Base-by-base conservation (phyloP, 1,140 invertebrate species). In the Adelges cooleyi region DNA sequence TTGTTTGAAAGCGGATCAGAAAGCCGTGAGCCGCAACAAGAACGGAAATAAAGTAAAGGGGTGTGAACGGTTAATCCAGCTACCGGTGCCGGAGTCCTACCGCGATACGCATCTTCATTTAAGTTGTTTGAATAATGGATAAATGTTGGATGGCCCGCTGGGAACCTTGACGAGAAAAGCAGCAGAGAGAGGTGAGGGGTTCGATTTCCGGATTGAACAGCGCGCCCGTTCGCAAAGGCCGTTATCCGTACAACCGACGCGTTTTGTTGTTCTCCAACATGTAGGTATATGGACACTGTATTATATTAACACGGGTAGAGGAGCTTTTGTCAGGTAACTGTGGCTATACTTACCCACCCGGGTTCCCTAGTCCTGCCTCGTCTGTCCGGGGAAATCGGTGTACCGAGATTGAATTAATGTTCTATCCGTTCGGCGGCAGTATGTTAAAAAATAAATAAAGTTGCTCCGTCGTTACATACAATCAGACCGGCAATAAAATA, bases 1-100 rank as follows among this genome's bases (percentile, higher is more conserved):
- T 59, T 59, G 54, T 59, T 59, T 46, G 54, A 23, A 46, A 46
- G 25, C 54, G 54, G 54, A 59, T 59, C 46, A 59, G 40, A 59
- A 46, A 59, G 52, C 20, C 36, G 52, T 18, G 51, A 53, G 51
- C 51, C 17, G 53, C 38, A 33, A 42, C 53, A 3, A 17, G 54
- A 44, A 42, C 54, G 54, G 54, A 59, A 59, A 59, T 59, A 46
- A n/a, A 27, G 54, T 13, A 46, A 59, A 59, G 54, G 54, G 54
- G 42, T 59, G 54, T 59, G 54, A 59, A 59, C 54, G 54, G 54
- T 44, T 29, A 46, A 46, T 46, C 40, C 54, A 33, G n/a, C n/a
- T 17, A 44, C 40, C 40, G 40, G 40, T n/a, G 40, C 23, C 54
- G 54, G 25, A 1, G 13, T 20, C 23, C n/a, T 13, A 4, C 4